Evolutionary conservation across 1,140 invertebrate species (phyloP).

Genomic region (Pseudomyrmex gracilis): DNA sequence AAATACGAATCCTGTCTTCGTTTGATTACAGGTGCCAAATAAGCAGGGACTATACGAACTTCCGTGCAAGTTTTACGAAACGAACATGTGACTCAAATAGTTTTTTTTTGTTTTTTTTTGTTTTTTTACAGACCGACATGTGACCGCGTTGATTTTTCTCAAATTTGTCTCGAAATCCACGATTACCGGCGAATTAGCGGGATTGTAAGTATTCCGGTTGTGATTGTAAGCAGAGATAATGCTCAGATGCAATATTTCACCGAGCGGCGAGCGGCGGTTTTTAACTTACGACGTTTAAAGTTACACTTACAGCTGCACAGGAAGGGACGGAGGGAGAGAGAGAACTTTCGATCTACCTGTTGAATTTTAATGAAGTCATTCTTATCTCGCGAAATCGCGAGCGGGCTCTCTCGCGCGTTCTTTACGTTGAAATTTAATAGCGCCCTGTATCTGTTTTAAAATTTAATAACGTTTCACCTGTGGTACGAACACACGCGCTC

Average conservation of each 20-base stretch:
- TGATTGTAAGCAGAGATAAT: constrained; percentile 61
- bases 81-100: not conserved
- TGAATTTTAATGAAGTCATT: constrained; percentile 66
- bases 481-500: not conserved
- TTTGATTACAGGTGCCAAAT: not conserved
- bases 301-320: constrained; percentile 17
- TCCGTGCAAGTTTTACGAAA: not conserved
- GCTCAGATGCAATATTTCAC: constrained; percentile 52
- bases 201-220: constrained; percentile 52
- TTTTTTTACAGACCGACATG: constrained; percentile 6
- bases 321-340: no score
- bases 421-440: constrained; percentile 25
- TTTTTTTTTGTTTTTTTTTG: no score
- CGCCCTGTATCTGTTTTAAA: constrained; percentile 13
- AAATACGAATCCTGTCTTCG: not conserved
- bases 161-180: constrained; percentile 2
- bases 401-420: not conserved
- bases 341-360: constrained; percentile 66
- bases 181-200: not conserved
- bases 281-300: constrained; percentile 61
- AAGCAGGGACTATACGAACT: not conserved
- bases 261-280: constrained; percentile 30
- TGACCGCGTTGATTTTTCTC: not conserved
- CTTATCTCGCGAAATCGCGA: constrained; percentile 51
- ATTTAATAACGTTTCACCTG: constrained; percentile 58